Evolutionary conservation across 2,797 vertebrate species (phyloP).

Genomic region (Urocyon cinereoargenteus): DNA sequence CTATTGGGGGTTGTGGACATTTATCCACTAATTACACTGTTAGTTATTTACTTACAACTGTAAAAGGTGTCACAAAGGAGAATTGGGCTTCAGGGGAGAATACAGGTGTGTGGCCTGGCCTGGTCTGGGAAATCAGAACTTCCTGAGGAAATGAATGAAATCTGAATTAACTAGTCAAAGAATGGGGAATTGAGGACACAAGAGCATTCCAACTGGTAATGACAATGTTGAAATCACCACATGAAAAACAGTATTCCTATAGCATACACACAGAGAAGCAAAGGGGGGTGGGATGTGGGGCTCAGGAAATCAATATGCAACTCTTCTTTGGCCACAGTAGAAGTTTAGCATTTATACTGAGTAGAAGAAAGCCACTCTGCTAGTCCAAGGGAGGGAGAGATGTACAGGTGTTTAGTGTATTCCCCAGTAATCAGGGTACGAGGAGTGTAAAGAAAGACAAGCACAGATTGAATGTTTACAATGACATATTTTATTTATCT

Average conservation of each 20-base stretch:
- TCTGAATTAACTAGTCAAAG: background rate
- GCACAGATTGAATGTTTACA: background rate
- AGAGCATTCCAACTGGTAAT: background rate
- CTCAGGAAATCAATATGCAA: background rate
- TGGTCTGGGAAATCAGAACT: background rate
- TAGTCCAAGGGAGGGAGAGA: background rate
- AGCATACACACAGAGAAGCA: background rate
- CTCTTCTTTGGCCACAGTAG: too few relatives aligned
- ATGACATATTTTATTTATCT: background rate
- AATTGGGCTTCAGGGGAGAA: background rate
- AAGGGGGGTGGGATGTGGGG: background rate
- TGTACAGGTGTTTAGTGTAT: background rate
- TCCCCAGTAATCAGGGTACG: background rate
- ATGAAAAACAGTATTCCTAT: background rate
- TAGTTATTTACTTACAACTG: background rate
- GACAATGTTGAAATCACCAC: background rate
- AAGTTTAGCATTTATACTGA: background rate
- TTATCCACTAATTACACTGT: background rate
- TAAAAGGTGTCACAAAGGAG: background rate
- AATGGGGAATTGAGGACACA: background rate
- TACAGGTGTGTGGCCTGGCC: background rate
- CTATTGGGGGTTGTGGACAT: background rate
- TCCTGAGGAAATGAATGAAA: background rate
- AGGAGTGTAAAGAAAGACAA: background rate
- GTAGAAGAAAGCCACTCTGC: background rate